Conservation (phyloP, 2,797 vertebrate species). For the Macropus fuliginosus region DNA sequence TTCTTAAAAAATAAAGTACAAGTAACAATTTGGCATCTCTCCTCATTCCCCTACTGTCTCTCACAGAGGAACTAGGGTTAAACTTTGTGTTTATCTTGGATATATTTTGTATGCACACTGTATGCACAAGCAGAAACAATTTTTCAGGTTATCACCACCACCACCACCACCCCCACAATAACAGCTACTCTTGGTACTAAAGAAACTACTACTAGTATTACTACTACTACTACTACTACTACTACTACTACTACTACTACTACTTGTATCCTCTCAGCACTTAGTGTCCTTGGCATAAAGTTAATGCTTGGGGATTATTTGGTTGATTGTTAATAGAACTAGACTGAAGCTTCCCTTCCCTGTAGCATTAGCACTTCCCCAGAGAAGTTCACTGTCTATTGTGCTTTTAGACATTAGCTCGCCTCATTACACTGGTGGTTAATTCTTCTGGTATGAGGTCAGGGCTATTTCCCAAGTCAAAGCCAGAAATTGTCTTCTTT, state of each 20-base stretch:
- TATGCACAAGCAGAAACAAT: not conserved
- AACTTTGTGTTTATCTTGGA: not conserved
- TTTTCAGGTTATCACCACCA: not conserved
- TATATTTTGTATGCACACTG: not conserved
- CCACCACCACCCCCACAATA: too few species aligned
- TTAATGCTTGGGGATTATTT: not conserved
- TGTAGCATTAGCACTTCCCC: constrained; percentile 15
- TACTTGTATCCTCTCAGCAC: not conserved
- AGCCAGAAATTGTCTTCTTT: constrained; percentile 32
- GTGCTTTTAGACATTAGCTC: constrained; percentile 29
- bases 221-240: too few species aligned
- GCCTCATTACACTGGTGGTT: constrained; percentile 31
- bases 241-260: too few species aligned
- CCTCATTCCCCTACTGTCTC: not conserved
- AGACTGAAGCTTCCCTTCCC: not conserved
- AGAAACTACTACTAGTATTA: too few species aligned
- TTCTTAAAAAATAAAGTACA: not conserved
- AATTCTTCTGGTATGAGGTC: not conserved
- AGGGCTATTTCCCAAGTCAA: constrained; percentile 23
- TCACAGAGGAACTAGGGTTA: not conserved
- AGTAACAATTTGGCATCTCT: not conserved
- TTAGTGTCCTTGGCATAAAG: not conserved
- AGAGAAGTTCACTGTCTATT: constrained; percentile 15
- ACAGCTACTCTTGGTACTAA: too few species aligned
- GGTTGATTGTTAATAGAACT: constrained; percentile 4